A percentile compares a stretch with the other conserved stretches of the same genome.
phyloP scores from a whole-genome alignment of 1,140 invertebrate genomes.

The Caenorhabditis briggsae region DNA sequence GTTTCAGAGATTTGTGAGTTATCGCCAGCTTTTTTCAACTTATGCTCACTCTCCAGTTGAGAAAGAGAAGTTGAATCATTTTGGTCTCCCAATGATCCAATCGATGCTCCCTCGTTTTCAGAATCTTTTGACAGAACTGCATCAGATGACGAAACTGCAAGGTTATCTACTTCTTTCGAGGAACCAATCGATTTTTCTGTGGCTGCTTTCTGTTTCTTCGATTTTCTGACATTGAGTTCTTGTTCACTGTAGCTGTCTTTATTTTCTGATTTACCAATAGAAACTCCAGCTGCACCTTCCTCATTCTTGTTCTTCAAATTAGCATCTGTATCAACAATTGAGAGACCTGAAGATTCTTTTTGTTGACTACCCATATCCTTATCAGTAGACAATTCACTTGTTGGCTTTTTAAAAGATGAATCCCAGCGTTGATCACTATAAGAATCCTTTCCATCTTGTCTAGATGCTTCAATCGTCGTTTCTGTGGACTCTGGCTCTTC shows the following conservation, averaged over 20 bases:
- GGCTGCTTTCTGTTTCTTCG: conserved; percentile 3
- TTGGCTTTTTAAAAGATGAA: background rate
- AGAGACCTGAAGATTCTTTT: background rate
- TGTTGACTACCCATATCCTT: background rate
- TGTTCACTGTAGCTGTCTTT: conserved; percentile 50
- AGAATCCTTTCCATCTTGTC: no score
- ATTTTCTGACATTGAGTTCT: conserved; percentile 5
- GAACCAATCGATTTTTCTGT: background rate
- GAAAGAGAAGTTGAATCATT: background rate
- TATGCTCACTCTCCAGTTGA: background rate
- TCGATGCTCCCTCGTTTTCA: background rate
- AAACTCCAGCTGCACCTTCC: background rate
- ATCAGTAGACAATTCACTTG: background rate
- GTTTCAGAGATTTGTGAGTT: background rate
- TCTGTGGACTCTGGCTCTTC: background rate
- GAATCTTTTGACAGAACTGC: background rate
- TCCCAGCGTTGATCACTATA: background rate
- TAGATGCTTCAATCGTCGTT: background rate
- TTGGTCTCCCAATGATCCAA: background rate
- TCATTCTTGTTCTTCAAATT: background rate
- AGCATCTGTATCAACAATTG: background rate
- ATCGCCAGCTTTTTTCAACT: background rate
- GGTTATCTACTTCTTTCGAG: background rate
- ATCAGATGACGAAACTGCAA: background rate
- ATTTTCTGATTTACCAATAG: background rate